Percentiles rank a stretch among this genome's conserved stretches.
phyloP scores from a whole-genome alignment of 1,140 invertebrate species.

The Apis mellifera region Amel_HAv3.1 CM009939.2:2087001-2087500 shows the following conservation, averaged over 20 bases:
- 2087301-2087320: conserved; percentile 43
- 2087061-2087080: conserved; percentile 52
- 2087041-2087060: conserved; percentile 42
- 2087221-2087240: conserved; percentile 20
- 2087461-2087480: neutral
- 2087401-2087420: neutral
- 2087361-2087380: conserved; percentile 41
- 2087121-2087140: neutral
- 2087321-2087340: conserved; percentile 42
- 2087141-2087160: conserved; percentile 38
- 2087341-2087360: conserved; percentile 45
- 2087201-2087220: neutral
- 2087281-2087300: conserved; percentile 60
- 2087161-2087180: conserved; percentile 48
- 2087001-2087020: conserved; percentile 43
- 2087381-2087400: neutral
- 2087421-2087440: neutral
- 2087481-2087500: no score
- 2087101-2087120: conserved; percentile 26
- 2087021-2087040: conserved; percentile 41
- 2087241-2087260: conserved; percentile 35
- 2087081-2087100: conserved; percentile 60
- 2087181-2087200: neutral
- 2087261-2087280: conserved; percentile 38
- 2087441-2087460: neutral